Evolutionary conservation across 2,113 vertebrate species (phyloP), one percentile per base, ranked within the genome.

Genomic region (Zapornia atra): DNA sequence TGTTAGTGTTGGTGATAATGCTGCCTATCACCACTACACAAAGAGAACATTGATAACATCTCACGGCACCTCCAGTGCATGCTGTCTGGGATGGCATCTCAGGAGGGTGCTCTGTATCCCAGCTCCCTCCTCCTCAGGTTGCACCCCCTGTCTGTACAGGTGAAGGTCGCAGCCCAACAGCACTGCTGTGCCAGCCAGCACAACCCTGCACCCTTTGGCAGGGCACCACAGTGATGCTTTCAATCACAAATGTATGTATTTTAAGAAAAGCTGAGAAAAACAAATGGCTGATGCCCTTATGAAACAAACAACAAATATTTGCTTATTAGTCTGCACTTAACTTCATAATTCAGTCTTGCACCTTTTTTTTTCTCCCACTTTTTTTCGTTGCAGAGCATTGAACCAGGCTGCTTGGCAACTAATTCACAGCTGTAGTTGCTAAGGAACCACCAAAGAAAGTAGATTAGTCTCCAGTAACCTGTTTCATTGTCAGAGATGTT

Each of bases 401-500:
- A 76, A 63, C 25, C 24, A 80, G 86, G 70, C 84, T 59, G 14
- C 83, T 61, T 85, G 80, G 77, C 85, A 91, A 78, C 76, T 64
- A 72, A 90, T 91, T 96, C 59, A 87, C 44, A 75, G 83, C 22
- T 68, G 70, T 48, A 63, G 76, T 82, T 59, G 73, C 92, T 92
- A 91, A 88, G 97, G 53, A 84, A 63, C 82, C 50, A 34, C 34
- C 11, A 10, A 73, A 80, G 78, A 42, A 63, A 78, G 17, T 14
- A 77, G 86, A 92, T 92, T 66, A 93, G 80, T 94, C 82, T 92
- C 68, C 63, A 64, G 54, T 65, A 86, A 92, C 60, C 88, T 93
- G 57, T 56, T 95, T 90, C 79, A 91, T 96, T 77, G 91, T 93
- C 81, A 82, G 76, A 87, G 66, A 66, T 90, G 56, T 94, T 97